These are phyloP conservation scores for Probaryconus sp. DNA, from an alignment of 1,140 invertebrate genomes.

Conservation along the genomic window DNA sequence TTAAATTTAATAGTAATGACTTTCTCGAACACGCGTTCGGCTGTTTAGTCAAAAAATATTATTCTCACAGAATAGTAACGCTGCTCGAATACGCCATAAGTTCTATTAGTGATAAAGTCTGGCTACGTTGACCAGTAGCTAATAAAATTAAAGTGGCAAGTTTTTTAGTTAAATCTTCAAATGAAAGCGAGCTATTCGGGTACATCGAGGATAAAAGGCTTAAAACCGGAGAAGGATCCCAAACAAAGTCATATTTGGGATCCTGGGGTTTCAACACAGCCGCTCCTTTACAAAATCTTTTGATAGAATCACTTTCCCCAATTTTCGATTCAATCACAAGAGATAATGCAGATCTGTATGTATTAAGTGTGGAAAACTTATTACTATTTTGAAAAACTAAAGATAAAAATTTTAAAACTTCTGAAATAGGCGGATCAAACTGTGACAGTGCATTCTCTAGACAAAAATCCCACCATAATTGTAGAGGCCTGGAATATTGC, in stretches of 20 bases:
- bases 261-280: constrained; percentile 31
- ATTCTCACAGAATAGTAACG: too few relatives aligned
- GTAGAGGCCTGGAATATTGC: constrained; percentile 27
- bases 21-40: too few relatives aligned
- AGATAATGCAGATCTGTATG: constrained; percentile 21
- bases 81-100: too few relatives aligned
- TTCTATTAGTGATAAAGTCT: constrained; percentile 25
- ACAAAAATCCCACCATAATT: constrained; percentile 23
- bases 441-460: not conserved
- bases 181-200: constrained; percentile 4
- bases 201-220: constrained; percentile 7
- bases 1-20: too few relatives aligned
- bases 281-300: constrained; percentile 34
- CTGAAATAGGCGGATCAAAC: constrained; percentile 5
- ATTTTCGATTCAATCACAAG: constrained; percentile 19
- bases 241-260: constrained; percentile 20
- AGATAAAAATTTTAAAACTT: constrained; percentile 10
- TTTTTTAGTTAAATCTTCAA: constrained; percentile 53
- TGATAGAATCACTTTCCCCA: constrained; percentile 2
- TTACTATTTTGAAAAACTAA: not conserved
- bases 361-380: constrained; percentile 24
- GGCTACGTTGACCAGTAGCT: constrained; percentile 43
- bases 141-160: constrained; percentile 48
- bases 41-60: too few relatives aligned
- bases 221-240: constrained; percentile 28